Evolutionary conservation across 1,140 invertebrate genomes (phyloP).

Genomic region (Aphelenchoides besseyi): DNA sequence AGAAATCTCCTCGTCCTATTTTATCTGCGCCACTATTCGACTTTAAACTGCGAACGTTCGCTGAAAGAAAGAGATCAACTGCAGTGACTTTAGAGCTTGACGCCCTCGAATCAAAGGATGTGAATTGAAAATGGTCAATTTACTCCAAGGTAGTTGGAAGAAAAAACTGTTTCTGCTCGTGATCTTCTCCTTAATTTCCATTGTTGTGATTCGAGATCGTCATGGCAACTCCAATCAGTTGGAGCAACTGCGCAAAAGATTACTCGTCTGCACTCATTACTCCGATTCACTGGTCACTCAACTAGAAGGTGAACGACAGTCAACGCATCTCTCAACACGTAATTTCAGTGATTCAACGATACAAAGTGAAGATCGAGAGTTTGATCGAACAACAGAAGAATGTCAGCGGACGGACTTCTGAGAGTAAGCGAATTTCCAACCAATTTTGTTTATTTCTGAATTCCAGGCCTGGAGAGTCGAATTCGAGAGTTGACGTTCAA

Average conservation of each 20-base stretch:
- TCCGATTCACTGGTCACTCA: conserved; percentile 35
- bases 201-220: conserved; percentile 6
- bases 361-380: conserved; percentile 40
- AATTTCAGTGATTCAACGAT: conserved; percentile 37
- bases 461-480: not conserved
- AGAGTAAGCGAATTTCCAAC: not conserved
- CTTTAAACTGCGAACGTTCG: no score
- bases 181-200: not conserved
- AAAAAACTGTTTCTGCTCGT: not conserved
- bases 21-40: no score
- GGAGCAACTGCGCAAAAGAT: conserved; percentile 22
- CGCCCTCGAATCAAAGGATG: no score
- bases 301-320: conserved; percentile 28
- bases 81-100: no score
- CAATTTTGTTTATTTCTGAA: not conserved
- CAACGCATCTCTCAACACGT: not conserved
- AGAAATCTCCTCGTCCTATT: no score
- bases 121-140: not conserved
- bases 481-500: not conserved
- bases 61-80: no score
- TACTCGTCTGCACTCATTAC: conserved; percentile 16
- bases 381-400: not conserved
- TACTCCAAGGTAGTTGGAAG: not conserved
- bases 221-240: not conserved
- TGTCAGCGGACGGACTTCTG: not conserved